Base-by-base conservation (phyloP, 92 coral and sea anemone genomes). In the Isaurus tuberculatus region DNA sequence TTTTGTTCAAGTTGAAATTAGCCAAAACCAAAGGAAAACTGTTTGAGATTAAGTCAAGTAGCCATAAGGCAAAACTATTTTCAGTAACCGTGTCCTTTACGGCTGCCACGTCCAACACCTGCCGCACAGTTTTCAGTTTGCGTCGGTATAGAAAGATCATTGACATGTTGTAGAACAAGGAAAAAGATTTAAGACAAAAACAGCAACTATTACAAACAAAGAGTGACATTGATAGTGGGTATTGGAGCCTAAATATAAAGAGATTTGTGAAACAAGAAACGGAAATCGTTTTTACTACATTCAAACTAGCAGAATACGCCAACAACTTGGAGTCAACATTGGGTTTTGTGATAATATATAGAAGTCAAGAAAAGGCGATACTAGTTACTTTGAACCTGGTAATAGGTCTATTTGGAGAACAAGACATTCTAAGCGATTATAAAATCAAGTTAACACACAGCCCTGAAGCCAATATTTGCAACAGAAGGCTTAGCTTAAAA, bases 31-130 rank as follows among this genome's bases (percentile, higher is more conserved):
- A 55, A 31, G 20, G 15, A 14, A 8, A 31, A 40, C 48, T 30
- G 17, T 71, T 51, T 55, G 2, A n/a, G 48, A 34, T 77, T 57
- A 73, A 58, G 42, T 77, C 69, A 77, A 77, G 51, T 57, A 73
- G 64, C 40, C 25, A 25, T 30, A 29, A 29, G 36, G 23, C 22
- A 57, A 46, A 19, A 70, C 34, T 72, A 37, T 32, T 11, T 77
- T 23, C 33, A 15, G 51, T 26, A 57, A 77, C 49, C 36, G 33
- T 57, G 17, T 42, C n/a, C 25, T 20, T 70, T 11, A 37, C 13
- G 51, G 19, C 15, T 37, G 32, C 19, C 19, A 10, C 19, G 19
- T 71, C 17, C 9, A 42, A 6, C 31, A 22, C n/a, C 53, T 30
- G 69, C 15, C 34, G 4, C 17, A 63, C 5, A 26, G 26, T 26